Evolutionary conservation across 2,888 invertebrate species (phyloP).

Genomic region (Acanthococcus lagerstroemiae): DNA sequence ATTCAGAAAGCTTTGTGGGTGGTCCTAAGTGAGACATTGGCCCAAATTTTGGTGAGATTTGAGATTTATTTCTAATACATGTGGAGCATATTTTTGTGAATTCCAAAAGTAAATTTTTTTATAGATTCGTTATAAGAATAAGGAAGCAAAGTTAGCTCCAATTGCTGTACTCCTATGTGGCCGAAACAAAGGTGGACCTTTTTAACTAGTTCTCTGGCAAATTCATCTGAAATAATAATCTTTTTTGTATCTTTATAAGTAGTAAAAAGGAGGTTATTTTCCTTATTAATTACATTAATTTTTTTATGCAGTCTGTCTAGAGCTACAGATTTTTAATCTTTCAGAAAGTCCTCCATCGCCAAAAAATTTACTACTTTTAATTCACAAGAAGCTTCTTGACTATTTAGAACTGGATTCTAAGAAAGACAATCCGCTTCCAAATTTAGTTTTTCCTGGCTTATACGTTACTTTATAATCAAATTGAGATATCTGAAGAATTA

Average conservation of each 20-base stretch:
- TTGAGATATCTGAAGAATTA: constrained; percentile 35
- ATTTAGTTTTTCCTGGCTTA: constrained; percentile 35
- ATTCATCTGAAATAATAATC: constrained; percentile 33
- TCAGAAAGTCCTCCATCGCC: constrained; percentile 33
- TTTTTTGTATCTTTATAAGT: constrained; percentile 28
- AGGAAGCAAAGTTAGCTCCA: neutral
- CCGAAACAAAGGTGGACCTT: neutral
- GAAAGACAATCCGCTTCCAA: constrained; percentile 35
- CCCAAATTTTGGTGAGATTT: constrained; percentile 36
- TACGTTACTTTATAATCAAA: constrained; percentile 35
- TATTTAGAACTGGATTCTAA: constrained; percentile 34
- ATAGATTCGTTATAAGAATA: constrained; percentile 24
- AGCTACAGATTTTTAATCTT: constrained; percentile 30
- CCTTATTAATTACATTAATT: constrained; percentile 16
- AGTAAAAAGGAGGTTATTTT: constrained; percentile 30
- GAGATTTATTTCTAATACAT: constrained; percentile 39
- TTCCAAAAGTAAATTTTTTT: constrained; percentile 34
- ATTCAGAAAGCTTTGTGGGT: constrained; percentile 37
- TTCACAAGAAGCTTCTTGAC: constrained; percentile 29
- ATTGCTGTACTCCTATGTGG: constrained; percentile 12
- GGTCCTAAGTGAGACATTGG: too few species aligned
- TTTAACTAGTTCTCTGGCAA: constrained; percentile 29
- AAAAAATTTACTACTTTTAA: constrained; percentile 1
- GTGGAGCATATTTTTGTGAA: constrained; percentile 32
- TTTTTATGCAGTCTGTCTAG: constrained; percentile 2